Evolutionary conservation across 2,888 invertebrate genomes (phyloP), one percentile per base, ranked within the genome.

Genomic region (Nomada fabriciana): DNA sequence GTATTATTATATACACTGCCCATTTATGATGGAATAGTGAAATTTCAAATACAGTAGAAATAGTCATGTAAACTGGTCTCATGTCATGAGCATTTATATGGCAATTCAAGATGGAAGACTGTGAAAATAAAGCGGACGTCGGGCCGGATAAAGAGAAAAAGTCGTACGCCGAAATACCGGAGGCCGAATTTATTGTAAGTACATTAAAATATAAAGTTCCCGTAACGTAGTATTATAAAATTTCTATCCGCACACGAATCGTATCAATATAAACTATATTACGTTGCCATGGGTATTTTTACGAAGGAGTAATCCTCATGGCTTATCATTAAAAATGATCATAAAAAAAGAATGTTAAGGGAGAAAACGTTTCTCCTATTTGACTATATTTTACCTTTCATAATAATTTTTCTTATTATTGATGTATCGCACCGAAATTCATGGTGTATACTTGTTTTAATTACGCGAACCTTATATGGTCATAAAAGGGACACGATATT

Each of bases 111-210:
- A 93, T 93, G 93, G 92, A 91, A 85, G 89, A 87, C 79, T 86
- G 80, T 76, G 88, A 91, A 80, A 90, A 89, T 84, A 90, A 90
- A 87, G 83, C 85, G 71, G 89, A 89, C 67, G 73, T 86, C 57
- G 90, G 89, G 74, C 75, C 89, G 87, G 90, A 90, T 92, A 94
- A 94, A 89, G 94, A 94, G 59, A 95, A 95, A 93, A 95, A 95
- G 91, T 96, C 97, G 0, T 97, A 96, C 94, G 97, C 97, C 71
- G 98, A 98, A 86, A 98, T 98, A 91, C 98, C 98, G 61, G 97
- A 97, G 94, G 98, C 98, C 57, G 95, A 96, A 89, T 98, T 98
- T 95, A 96, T 98, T 90, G 98, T 98, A 95, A 96, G 96, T 95
- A 86, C 61, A 53, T 74, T 70, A 53, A 74, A 7, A 68, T 72